A percentile compares a stretch with the other conserved stretches of the same genome.
Evolutionary conservation across 1,140 invertebrate species (phyloP).

Genomic region (Cyrtorhinus lividipennis): DNA sequence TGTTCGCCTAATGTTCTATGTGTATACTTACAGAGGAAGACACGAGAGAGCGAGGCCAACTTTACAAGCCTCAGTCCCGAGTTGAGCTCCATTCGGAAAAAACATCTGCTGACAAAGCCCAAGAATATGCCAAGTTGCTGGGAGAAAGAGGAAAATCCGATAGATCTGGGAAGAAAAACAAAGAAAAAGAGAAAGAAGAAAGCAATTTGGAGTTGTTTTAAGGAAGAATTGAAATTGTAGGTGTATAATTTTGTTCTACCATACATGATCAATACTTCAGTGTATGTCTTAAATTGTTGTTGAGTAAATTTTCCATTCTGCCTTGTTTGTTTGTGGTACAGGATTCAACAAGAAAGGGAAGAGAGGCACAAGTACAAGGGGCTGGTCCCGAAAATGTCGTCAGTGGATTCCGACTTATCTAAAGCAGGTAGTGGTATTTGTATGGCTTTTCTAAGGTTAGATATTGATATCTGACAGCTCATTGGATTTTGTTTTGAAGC

Average conservation of each 20-base stretch:
- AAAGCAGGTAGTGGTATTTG: constrained; percentile 14
- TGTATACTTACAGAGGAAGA: constrained; percentile 61
- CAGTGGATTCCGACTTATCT: constrained; percentile 27
- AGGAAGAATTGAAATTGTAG: constrained; percentile 82
- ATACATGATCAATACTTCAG: background rate
- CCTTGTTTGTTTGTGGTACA: constrained; percentile 27
- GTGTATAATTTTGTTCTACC: constrained; percentile 19
- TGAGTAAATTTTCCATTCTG: background rate
- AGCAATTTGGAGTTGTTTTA: constrained; percentile 94
- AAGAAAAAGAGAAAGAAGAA: constrained; percentile 76
- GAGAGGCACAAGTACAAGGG: constrained; percentile 84
- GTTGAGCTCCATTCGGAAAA: constrained; percentile 44
- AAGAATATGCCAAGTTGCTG: constrained; percentile 57
- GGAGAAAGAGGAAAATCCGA: constrained; percentile 46
- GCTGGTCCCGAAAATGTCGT: constrained; percentile 34
- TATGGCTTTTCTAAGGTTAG: too few species aligned
- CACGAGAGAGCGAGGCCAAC: constrained; percentile 72
- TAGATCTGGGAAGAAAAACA: constrained; percentile 53
- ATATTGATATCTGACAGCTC: too few species aligned
- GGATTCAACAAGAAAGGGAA: constrained; percentile 93
- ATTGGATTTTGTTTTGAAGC: too few species aligned
- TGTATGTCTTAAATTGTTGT: too few species aligned
- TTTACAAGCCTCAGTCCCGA: constrained; percentile 85
- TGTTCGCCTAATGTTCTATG: too few species aligned
- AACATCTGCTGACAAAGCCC: constrained; percentile 38